Evolutionary conservation across 2,113 vertebrate genomes (phyloP), one percentile per base, ranked within the genome.

Genomic region (Pseudorectes ferrugineus): DNA sequence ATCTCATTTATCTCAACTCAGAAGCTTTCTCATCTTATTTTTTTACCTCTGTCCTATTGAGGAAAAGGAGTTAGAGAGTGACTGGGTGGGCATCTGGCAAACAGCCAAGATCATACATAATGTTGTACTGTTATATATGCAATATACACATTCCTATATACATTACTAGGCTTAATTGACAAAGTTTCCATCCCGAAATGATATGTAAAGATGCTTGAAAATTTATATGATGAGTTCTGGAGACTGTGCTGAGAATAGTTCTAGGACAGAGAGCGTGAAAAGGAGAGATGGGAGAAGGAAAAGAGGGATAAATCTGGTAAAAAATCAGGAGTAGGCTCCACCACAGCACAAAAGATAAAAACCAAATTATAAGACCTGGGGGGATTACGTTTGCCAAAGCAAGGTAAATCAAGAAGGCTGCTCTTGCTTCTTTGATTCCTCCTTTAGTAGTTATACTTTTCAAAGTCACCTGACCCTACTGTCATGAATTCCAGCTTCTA

Each of bases 81-180:
- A 14, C 5, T 68, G 8, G 1, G 3, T 76, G 26, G 29, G 11
- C n/a, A 59, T 25, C 25, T 42, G 12, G 3, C 5, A 67, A 29
- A 10, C 9, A 17, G 10, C 7, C 29, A 42, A 61, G 12, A 26
- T 54, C 11, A 40, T 13, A 8, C 11, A 5, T 29, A 35, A 13
- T 0, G 1, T 18, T 61, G 2, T 43, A 11, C 12, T 80, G 8
- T n/a, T 62, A 57, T 9, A 7, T 28, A 40, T 8, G 3, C 3
- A n/a, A 5, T 21, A 36, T 45, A 29, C 9, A 43, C 2, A 3
- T 26, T 38, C 25, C 2, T 35, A 31, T 40, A 61, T 17, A 43
- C 6, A 52, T 28, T 43, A 51, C 28, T 13, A 78, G 15, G 18
- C 11, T 49, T 63, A 71, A 38, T 0, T 59, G 15, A 14, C 3